phyloP scores from a whole-genome alignment of 2,888 invertebrate species.

The Harpagoxenus sublaevis region DNA sequence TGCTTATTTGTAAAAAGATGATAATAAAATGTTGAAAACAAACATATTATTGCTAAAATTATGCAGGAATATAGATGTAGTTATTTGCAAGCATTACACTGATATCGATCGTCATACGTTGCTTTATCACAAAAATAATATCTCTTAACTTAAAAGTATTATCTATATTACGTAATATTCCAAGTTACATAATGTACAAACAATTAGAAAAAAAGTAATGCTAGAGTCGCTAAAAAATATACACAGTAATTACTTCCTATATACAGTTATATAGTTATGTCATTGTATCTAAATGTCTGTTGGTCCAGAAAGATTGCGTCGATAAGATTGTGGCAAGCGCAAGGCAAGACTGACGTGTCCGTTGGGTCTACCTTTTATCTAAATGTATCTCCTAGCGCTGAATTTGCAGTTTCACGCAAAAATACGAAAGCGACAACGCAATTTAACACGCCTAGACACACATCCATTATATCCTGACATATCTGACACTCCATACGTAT shows the following conservation, averaged over 20 bases:
- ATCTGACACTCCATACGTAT: background rate
- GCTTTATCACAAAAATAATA: slow-evolving; percentile 1
- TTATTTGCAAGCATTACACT: background rate
- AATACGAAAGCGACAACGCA: slow-evolving; percentile 17
- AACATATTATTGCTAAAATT: background rate
- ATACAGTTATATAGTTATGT: background rate
- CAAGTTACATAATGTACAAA: background rate
- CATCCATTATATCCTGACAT: slow-evolving; percentile 21
- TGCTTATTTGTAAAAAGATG: background rate
- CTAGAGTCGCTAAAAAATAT: background rate
- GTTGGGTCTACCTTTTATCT: slow-evolving; percentile 38
- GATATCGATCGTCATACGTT: background rate
- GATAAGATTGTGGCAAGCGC: slow-evolving; percentile 4
- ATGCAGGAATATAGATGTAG: background rate
- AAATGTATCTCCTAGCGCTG: slow-evolving; percentile 30
- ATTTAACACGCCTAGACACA: slow-evolving; percentile 36
- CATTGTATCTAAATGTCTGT: slow-evolving; percentile 3
- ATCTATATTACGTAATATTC: slow-evolving; percentile 1
- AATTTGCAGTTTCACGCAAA: slow-evolving; percentile 26
- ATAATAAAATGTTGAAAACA: background rate
- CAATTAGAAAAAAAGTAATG: background rate
- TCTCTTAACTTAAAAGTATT: background rate
- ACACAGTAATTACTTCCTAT: background rate
- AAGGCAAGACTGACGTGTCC: slow-evolving; percentile 24
- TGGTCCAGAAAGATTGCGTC: slow-evolving; percentile 11